Base-by-base conservation (phyloP, 2,888 invertebrate species). In the Cerastoderma edule region DNA sequence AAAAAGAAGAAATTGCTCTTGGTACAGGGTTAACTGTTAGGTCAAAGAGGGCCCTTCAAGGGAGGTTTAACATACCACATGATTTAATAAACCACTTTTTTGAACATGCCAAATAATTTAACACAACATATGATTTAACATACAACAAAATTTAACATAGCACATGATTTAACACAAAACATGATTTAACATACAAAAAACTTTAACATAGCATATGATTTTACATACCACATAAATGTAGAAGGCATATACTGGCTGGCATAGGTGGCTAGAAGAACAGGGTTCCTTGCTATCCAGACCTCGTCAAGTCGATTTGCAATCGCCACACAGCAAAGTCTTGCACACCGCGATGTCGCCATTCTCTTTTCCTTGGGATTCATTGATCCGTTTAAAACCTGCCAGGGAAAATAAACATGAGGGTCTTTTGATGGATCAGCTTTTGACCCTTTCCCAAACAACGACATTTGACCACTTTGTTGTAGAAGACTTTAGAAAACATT, bases 281-380 rank as follows among this genome's bases (percentile, higher is more conserved):
- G 96, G 77, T 95, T 95, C 3, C 94, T 84, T 1, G 94, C 94
- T 83, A 96, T 95, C 96, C 96, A 97, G 0, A 95, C 94, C 92
- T 96, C 95, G 86, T 93, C 92, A 75, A 94, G 81, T 68, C 92
- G 88, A 87, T 94, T 94, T 4, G 94, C 94, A 22, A 94, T 93
- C 35, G 94, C 94, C 10, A 94, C 91, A 2, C 93, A 91, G 84
- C 92, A 92, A 24, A 94, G 89, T 65, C 93, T 89, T 4, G 93
- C 94, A 89, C 94, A 94, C 22, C 94, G 89, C 50, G 92, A 93
- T 10, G 94, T 91, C 1, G 92, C 87, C 94, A 94, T 94, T 70
- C 90, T 83, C 24, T 87, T 87, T 53, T 89, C 89, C 4, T 56
- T 72, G 32, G 76, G 57, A 13, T 81, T 75, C 87, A 87, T 88